Conservation (phyloP, 2,797 vertebrate genomes). For the Anas bernieri region DNA sequence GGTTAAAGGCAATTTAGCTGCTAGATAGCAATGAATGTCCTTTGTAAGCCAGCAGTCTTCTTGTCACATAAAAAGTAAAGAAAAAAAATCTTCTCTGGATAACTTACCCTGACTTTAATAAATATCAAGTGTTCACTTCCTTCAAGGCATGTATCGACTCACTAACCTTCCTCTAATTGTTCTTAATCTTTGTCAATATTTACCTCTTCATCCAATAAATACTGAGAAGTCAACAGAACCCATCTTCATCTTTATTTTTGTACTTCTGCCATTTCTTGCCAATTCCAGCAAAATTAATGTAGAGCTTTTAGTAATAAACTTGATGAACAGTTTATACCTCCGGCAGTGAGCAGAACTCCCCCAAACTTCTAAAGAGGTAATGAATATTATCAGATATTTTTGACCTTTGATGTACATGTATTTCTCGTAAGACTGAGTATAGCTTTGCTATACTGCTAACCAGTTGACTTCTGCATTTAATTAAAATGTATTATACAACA, state of each 20-base stretch:
- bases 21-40: background rate
- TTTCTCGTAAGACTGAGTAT: background rate
- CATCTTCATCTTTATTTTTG: conserved; percentile 30
- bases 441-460: background rate
- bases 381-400: background rate
- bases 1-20: background rate
- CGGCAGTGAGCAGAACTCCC: background rate
- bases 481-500: background rate
- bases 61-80: background rate
- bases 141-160: conserved; percentile 56
- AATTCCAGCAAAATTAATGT: background rate
- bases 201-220: conserved; percentile 57
- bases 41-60: background rate
- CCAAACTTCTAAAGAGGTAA: background rate
- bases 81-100: background rate
- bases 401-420: background rate
- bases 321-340: background rate
- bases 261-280: conserved; percentile 11
- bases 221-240: background rate
- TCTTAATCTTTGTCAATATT: conserved; percentile 69
- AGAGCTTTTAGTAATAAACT: background rate
- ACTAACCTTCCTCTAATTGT: conserved; percentile 54
- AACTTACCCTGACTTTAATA: conserved; percentile 38
- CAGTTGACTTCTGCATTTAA: background rate
- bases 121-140: conserved; percentile 30